A percentile compares a stretch with the other conserved stretches of the same genome.
Conservation (phyloP, 1,140 invertebrate genomes). For the Magallana angulata region DNA sequence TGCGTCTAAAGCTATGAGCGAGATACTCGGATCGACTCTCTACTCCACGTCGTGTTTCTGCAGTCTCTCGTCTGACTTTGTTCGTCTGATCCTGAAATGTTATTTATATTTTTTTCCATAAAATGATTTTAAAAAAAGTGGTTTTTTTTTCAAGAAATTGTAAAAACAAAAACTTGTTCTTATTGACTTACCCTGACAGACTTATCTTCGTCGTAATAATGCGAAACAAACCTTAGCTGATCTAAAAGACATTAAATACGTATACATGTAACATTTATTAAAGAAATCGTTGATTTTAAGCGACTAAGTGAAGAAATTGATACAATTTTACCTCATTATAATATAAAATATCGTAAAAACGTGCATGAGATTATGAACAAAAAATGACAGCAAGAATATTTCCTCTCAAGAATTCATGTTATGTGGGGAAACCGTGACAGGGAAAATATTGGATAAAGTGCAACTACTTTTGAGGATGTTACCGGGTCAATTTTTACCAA, state of each 20-base stretch:
- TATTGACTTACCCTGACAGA: slow-evolving; percentile 27
- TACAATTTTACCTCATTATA: no score
- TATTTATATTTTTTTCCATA: neutral
- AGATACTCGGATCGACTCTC: neutral
- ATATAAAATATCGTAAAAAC: no score
- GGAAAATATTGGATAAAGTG: no score
- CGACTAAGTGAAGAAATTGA: no score
- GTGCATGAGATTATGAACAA: no score
- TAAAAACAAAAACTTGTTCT: neutral
- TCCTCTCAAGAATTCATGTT: no score
- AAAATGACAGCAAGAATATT: no score
- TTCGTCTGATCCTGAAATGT: slow-evolving; percentile 26
- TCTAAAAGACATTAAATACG: slow-evolving; percentile 36
- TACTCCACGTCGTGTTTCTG: neutral
- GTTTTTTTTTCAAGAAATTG: neutral
- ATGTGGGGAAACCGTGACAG: no score
- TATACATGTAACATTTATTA: neutral
- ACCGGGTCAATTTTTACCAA: no score
- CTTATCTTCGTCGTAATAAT: slow-evolving; percentile 56
- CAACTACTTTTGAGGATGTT: no score
- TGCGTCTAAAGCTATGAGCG: neutral
- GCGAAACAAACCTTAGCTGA: slow-evolving; percentile 58
- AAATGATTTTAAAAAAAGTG: neutral
- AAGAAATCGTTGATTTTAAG: no score
- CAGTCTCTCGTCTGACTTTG: neutral